These are phyloP conservation scores for Macrotis lagotis DNA, from an alignment of 2,113 vertebrate species.

Conservation along the genomic window DNA sequence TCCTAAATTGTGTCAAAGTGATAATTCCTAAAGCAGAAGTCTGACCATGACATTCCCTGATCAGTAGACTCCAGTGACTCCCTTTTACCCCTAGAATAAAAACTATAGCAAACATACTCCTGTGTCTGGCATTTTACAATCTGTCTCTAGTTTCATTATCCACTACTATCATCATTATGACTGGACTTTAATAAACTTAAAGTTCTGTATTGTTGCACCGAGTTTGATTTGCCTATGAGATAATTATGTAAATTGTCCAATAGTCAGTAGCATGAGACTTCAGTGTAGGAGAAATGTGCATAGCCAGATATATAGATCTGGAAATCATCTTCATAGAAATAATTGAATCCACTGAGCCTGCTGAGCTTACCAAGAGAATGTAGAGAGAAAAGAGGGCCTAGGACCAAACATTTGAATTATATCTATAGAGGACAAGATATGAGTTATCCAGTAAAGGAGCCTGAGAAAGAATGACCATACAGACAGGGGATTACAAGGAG, in stretches of 20 bases:
- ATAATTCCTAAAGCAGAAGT: background rate
- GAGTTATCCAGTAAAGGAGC: background rate
- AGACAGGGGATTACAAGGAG: background rate
- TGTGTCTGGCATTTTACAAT: background rate
- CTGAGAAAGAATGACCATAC: background rate
- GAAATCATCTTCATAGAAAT: background rate
- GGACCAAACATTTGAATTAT: background rate
- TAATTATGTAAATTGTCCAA: background rate
- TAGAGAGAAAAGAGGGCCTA: background rate
- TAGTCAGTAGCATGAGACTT: background rate
- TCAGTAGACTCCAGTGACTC: background rate
- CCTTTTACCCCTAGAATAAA: background rate
- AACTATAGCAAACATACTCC: background rate
- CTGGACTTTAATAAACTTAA: background rate
- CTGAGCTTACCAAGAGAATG: background rate
- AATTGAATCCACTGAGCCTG: background rate
- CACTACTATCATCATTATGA: background rate
- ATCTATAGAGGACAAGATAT: background rate
- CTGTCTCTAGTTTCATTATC: background rate
- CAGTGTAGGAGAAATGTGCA: background rate
- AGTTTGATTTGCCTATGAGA: background rate
- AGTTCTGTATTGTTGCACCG: background rate
- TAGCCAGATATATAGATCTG: background rate
- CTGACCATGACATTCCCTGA: background rate
- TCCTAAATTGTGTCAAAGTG: background rate